These are phyloP conservation scores for Diaperis boleti DNA, from an alignment of 2,888 invertebrate genomes.

Conservation along the genomic window DNA sequence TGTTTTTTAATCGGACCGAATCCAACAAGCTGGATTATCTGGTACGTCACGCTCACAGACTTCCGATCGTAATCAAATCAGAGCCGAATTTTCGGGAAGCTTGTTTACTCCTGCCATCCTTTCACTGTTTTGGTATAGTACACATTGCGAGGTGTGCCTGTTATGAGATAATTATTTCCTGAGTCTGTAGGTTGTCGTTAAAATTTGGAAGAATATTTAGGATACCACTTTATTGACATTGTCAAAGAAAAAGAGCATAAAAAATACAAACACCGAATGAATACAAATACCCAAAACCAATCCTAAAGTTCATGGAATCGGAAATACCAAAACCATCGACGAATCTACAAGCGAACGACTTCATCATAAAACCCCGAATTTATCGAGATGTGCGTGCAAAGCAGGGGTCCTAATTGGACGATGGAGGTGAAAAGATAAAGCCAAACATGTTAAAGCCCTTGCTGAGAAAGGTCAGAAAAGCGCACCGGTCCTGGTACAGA, in stretches of 20 bases:
- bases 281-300: constrained; percentile 28
- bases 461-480: constrained; percentile 10
- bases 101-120: too few relatives aligned
- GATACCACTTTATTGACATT: constrained; percentile 10
- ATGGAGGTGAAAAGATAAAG: constrained; percentile 2
- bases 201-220: too few relatives aligned
- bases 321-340: constrained; percentile 12
- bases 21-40: not conserved
- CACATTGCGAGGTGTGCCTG: too few relatives aligned
- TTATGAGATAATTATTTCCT: too few relatives aligned
- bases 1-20: not conserved
- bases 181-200: too few relatives aligned
- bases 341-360: constrained; percentile 13
- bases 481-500: not conserved
- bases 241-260: constrained; percentile 20
- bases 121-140: too few relatives aligned
- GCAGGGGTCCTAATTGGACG: constrained; percentile 1
- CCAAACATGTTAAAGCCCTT: constrained; percentile 1
- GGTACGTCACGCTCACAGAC: not conserved
- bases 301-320: not conserved
- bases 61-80: not conserved
- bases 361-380: constrained; percentile 16
- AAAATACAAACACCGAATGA: constrained; percentile 28
- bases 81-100: too few relatives aligned
- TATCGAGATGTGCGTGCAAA: constrained; percentile 8